Evolutionary conservation across 2,113 vertebrate species (phyloP), one percentile per base, ranked within the genome.

Genomic region (Bothrops jararaca): DNA sequence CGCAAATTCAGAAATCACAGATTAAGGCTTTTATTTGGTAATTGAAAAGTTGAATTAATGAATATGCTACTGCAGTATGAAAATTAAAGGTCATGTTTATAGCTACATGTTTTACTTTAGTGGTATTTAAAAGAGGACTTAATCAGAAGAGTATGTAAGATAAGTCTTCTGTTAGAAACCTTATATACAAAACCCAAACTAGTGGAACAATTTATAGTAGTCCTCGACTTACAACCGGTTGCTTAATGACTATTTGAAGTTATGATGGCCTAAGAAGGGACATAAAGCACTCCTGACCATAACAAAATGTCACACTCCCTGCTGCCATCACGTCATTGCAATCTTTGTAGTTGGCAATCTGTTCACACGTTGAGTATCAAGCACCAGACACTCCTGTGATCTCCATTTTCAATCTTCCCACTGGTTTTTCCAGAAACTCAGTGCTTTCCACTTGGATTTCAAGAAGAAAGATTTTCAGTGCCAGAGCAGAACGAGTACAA

Each of bases 81-180:
- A 92, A 89, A 48, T 64, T 52, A 57, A 5, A 86, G 89, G 88
- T 53, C 88, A 11, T 39, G 69, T 96, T 93, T 96, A 54, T 53
- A 85, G 34, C 18, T 91, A 9, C 11, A 86, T 89, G 20, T 48
- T 85, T 34, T 89, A 23, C 45, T 34, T 42, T 11, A 85, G 48
- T 57, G 80, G 12, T 53, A 39, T 86, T 48, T 86, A 34, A 42
- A 48, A 48, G 58, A 42, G 74, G 1, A 11, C 48, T 52, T 93
- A 2, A 42, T 93, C 26, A 48, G 42, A 12, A n/a, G 24, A 89
- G 89, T 85, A 7, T 23, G 26, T 52, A 64, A 26, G n/a, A 34
- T 86, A 29, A 18, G 39, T 89, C 34, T 24, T 1, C 80, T 86
- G 1, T 42, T 58, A n/a, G 58, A 90, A 64, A 6, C 26, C 52